Evolutionary conservation across 2,113 vertebrate species (phyloP).

Genomic region (Anser cygnoides): DNA sequence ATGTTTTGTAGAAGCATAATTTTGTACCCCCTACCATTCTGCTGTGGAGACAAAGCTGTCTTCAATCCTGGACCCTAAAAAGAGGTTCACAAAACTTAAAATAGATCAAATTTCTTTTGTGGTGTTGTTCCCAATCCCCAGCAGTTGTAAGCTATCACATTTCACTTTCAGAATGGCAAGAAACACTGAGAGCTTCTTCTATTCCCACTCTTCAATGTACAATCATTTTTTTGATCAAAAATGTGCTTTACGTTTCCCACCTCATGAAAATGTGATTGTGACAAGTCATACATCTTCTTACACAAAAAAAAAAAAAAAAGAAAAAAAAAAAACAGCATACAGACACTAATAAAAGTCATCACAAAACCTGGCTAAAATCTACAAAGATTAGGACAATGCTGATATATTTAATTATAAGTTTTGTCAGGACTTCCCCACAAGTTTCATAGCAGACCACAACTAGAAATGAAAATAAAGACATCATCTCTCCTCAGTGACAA

Average conservation of each 20-base stretch:
- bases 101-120: not conserved
- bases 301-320: not conserved
- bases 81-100: not conserved
- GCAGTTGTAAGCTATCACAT: not conserved
- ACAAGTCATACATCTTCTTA: not conserved
- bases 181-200: not conserved
- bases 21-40: not conserved
- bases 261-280: not conserved
- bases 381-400: not conserved
- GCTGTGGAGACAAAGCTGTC: not conserved
- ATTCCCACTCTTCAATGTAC: not conserved
- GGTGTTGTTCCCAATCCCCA: not conserved
- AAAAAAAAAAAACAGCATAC: accelerated
- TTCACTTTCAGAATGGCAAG: not conserved
- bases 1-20: not conserved
- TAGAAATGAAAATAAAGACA: not conserved
- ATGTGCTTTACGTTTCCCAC: not conserved
- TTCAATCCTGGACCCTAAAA: not conserved
- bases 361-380: not conserved
- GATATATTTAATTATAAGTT: accelerated
- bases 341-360: not conserved
- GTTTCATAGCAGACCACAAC: not conserved
- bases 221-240: not conserved
- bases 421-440: not conserved
- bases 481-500: not conserved